phyloP scores from a whole-genome alignment of 2,888 invertebrate species.

The Ecdyonurus torrentis region DNA sequence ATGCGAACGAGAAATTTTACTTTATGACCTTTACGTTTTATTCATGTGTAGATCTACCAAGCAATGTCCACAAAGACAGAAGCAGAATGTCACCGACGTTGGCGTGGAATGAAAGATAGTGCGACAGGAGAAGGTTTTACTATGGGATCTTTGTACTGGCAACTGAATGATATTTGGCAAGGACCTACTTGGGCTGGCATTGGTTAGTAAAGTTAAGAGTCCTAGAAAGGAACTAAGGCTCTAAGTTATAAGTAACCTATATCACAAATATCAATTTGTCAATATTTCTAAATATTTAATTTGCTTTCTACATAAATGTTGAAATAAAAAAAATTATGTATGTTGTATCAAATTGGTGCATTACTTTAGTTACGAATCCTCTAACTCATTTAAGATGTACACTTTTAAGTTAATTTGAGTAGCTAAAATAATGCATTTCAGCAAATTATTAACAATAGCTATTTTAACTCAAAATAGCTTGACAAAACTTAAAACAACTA shows the following conservation, averaged over 20 bases:
- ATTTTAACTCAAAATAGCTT: too few species aligned
- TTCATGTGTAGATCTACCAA: slow-evolving; percentile 39
- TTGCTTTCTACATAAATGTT: slow-evolving; percentile 7
- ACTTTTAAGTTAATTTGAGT: too few species aligned
- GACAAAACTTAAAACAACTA: too few species aligned
- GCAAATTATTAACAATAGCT: too few species aligned
- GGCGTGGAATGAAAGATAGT: slow-evolving; percentile 26
- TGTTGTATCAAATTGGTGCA: too few species aligned
- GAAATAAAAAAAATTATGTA: too few species aligned
- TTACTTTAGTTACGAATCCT: too few species aligned
- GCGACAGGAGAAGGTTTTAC: slow-evolving; percentile 47
- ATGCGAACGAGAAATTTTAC: too few species aligned
- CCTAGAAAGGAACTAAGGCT: neutral
- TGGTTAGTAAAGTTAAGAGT: too few species aligned
- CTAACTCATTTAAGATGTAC: too few species aligned
- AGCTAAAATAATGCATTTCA: too few species aligned
- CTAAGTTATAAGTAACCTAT: neutral
- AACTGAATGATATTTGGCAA: slow-evolving; percentile 94
- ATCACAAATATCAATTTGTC: neutral
- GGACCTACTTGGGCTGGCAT: slow-evolving; percentile 93
- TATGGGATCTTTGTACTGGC: slow-evolving; percentile 98
- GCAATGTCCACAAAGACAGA: slow-evolving; percentile 75
- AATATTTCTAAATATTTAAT: slow-evolving; percentile 8
- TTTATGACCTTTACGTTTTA: neutral
- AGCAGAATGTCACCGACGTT: slow-evolving; percentile 65